Evolutionary conservation across 2,888 invertebrate species (phyloP).

Genomic region (Nomada ferruginata): DNA sequence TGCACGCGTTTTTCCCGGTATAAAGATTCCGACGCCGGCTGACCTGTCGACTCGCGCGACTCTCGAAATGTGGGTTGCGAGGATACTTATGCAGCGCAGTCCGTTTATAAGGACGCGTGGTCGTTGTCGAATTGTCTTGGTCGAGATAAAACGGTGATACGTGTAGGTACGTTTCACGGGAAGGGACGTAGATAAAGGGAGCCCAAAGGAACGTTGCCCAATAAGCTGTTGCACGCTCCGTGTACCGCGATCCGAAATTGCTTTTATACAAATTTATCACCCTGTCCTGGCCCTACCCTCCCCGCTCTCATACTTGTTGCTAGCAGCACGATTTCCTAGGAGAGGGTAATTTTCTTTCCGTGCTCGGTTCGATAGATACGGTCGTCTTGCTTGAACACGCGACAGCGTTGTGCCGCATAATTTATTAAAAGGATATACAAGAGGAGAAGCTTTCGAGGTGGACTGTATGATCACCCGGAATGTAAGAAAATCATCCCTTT

Average conservation of each 20-base stretch:
- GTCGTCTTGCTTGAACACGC: constrained; percentile 31
- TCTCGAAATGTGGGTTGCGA: constrained; percentile 39
- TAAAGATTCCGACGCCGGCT: constrained; percentile 11
- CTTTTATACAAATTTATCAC: constrained; percentile 73
- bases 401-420: not conserved
- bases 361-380: constrained; percentile 57
- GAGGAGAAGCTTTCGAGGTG: not conserved
- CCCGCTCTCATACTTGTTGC: constrained; percentile 39
- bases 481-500: not conserved
- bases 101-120: constrained; percentile 65
- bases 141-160: constrained; percentile 71
- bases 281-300: constrained; percentile 14
- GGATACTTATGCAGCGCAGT: constrained; percentile 50
- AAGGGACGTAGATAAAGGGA: constrained; percentile 58
- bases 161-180: constrained; percentile 49
- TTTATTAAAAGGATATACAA: constrained; percentile 5
- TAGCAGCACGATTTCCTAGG: constrained; percentile 62
- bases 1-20: constrained; percentile 44
- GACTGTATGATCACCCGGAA: not conserved
- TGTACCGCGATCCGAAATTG: constrained; percentile 70
- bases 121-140: constrained; percentile 72
- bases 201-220: constrained; percentile 30
- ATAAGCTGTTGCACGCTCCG: constrained; percentile 42
- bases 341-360: constrained; percentile 63
- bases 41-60: not conserved